Base-by-base conservation (phyloP, 2,888 invertebrate species). In the Thymelicus lineola region DNA sequence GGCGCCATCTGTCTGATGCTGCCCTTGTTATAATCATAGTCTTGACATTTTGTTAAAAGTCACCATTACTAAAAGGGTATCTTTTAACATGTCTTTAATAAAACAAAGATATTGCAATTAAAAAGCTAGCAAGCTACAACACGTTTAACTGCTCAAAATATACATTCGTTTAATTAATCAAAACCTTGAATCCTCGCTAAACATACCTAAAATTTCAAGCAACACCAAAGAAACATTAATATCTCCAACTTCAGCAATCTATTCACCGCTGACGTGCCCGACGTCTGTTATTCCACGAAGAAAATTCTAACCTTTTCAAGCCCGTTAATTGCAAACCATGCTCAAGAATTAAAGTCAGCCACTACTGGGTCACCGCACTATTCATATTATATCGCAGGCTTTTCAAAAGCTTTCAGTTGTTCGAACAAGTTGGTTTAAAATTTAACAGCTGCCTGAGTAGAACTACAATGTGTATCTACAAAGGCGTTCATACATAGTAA, bases 361-460 rank as follows among this genome's bases (percentile, higher is more conserved):
- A 57, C 68, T 48, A 69, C 63, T 70, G 64, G 70, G 70, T 70
- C 70, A 57, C 64, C 70, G 64, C 70, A 70, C 70, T 70, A 70
- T 70, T 70, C 70, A 70, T 70, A 70, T 64, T 70, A 70, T 70
- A 70, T 70, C 64, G 58, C 64, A 58, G 64, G 50, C 70, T 64
- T 70, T 68, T 70, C 64, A 70, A 60, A 59, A 70, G 64, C 70
- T 53, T 64, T 64, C 42, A 64, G 59, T 69, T 69, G 69, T 70
- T 70, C 70, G 64, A 64, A 70, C 64, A 70, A 70, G 70, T 70
- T 64, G 59, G 70, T 70, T 70, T 70, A 64, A 70, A 70, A 64
- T 70, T 69, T 63, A 69, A 69, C 69, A 48, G 58, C 68, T 58
- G 63, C 57, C 63, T 69, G 48, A 68, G 68, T 58, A 48, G n/a